Evolutionary conservation across 2,888 invertebrate species (phyloP), one percentile per base, ranked within the genome.

Genomic region (Acronicta alni): DNA sequence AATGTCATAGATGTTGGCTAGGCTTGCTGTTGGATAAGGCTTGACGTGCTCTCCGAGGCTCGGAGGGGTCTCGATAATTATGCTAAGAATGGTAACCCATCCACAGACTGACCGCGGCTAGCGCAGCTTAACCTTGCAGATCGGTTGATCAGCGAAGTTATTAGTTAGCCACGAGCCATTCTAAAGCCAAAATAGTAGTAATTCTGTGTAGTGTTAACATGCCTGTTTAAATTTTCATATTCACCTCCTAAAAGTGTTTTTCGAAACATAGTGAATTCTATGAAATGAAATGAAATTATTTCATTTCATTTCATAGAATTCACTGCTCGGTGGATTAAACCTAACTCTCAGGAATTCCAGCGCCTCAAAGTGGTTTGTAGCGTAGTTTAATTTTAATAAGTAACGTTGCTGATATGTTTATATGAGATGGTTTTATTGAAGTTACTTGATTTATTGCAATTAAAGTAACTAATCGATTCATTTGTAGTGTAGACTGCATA

Each of bases 311-410:
- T 43, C 30, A 42, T 42, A 45, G 38, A 56, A 69, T 68, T 65
- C 59, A 69, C 52, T 52, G 47, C 55, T 59, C 4, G 30, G 38
- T 42, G 45, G 59, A 70, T 70, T 70, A 65, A 52, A 59, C 64
- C 47, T 70, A 65, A 52, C 55, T 59, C 47, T 69, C 48, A 59
- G 54, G 26, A 69, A 64, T 68, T 48, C 49, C 43, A 41, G 38
- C 37, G 43, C 38, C 47, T 44, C 58, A 42, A 47, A 58, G 47
- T 69, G 52, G 59, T 48, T 68, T 64, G 59, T 51, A 53, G 32
- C 48, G 47, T 52, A 55, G 44, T 53, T 59, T 35, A 69, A 64
- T 68, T 68, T 69, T 49, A 53, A 48, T 59, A 55, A 64, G 59
- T 67, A 52, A 64, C 30, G 41, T n/a, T 35, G 1, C 23, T 61